Evolutionary conservation across 2,113 vertebrate species (phyloP), one percentile per base, ranked within the genome.

Genomic region (Felis chaus): DNA sequence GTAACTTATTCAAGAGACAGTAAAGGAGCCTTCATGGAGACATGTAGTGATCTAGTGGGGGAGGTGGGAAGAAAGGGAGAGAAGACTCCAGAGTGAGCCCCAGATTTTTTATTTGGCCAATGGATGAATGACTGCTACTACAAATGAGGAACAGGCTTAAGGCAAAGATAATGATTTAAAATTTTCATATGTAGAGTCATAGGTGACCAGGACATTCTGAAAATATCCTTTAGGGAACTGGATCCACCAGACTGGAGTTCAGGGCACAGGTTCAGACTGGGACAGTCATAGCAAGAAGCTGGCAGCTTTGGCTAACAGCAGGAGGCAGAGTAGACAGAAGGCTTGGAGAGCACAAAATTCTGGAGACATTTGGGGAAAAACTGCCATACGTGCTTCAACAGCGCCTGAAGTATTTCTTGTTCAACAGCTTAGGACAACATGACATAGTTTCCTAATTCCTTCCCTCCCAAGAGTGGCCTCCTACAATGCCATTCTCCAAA

Each of bases 301-400:
- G 57, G 78, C 27, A 86, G 89, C 65, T 94, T 92, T 89, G 41
- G 7, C 50, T 82, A 61, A 76, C 23, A 68, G 39, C 76, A 84
- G 48, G 63, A 89, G 94, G 85, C 48, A 89, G 81, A 65, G 23
- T 39, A 74, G 69, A 89, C 27, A 21, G 41, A 74, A 91, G 39
- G 3, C 41, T 94, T 45, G 29, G 11, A 89, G 69, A 91, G 12
- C 27, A 83, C 4, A 21, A n/a, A 82, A 68, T 82, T 96, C 61
- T 89, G 79, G 76, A 82, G 73, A 79, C 16, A 33, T 84, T 66
- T 93, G 45, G 63, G 66, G 36, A 61, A 53, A 91, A 96, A 95
- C 82, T 78, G 78, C 82, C 53, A 78, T 73, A 45, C 1, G 2
- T 45, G 16, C 48, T 89, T 94, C 39, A 92, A 89, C 68, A 86